These are phyloP conservation scores for Drosophila kohkoa DNA, from an alignment of 1,140 invertebrate species.

Conservation along the genomic window DNA sequence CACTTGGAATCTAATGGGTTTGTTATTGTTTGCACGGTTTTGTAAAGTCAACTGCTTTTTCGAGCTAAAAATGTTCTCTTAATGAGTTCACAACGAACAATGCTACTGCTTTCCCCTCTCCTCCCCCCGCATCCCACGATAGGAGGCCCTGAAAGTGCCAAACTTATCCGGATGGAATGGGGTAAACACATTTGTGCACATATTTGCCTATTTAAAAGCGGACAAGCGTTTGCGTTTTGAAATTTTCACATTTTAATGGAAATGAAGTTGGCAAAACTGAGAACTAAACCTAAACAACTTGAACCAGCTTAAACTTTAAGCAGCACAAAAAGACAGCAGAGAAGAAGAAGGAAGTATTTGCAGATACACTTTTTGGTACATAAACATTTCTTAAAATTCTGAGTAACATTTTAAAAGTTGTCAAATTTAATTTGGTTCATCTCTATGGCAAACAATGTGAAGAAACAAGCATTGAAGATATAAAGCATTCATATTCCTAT, in stretches of 20 bases:
- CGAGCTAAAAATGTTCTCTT: slow-evolving; percentile 47
- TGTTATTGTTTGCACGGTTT: slow-evolving; percentile 56
- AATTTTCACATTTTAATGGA: slow-evolving; percentile 46
- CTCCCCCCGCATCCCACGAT: neutral
- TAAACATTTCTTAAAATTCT: too few relatives aligned
- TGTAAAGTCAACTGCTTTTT: slow-evolving; percentile 62
- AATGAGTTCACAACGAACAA: slow-evolving; percentile 56
- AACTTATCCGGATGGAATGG: slow-evolving; percentile 31
- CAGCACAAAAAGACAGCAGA: neutral
- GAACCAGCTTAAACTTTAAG: slow-evolving; percentile 49
- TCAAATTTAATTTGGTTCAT: too few relatives aligned
- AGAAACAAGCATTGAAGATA: too few relatives aligned
- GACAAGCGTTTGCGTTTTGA: slow-evolving; percentile 20
- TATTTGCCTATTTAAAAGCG: slow-evolving; percentile 73
- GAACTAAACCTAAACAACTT: slow-evolving; percentile 38
- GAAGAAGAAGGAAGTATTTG: too few relatives aligned
- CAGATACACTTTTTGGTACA: neutral
- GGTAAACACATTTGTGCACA: slow-evolving; percentile 68
- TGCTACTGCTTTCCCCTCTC: neutral
- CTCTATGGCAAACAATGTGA: too few relatives aligned
- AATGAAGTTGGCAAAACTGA: slow-evolving; percentile 43
- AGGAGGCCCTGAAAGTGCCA: neutral
- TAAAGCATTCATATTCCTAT: too few relatives aligned
- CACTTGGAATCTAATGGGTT: slow-evolving; percentile 60
- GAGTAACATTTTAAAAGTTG: too few relatives aligned